A percentile compares a stretch with the other conserved stretches of the same genome.
phyloP scores from a whole-genome alignment of 92 coral and sea anemone species.

The Nematostella vectensis region DNA sequence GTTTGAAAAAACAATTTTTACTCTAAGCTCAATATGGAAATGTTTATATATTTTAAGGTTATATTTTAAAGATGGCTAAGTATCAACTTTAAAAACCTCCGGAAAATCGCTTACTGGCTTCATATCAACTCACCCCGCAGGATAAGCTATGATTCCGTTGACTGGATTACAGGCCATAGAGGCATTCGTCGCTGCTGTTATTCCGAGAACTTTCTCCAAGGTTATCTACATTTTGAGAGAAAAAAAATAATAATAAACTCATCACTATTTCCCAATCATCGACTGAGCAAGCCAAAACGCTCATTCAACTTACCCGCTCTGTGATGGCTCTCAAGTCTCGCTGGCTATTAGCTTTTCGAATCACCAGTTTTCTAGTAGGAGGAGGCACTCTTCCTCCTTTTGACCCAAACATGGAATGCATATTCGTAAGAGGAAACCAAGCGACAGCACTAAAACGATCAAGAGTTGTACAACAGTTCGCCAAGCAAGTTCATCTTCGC shows the following conservation, averaged over 20 bases:
- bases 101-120: too few species aligned
- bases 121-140: slow-evolving; percentile 99
- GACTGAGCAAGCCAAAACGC: too few species aligned
- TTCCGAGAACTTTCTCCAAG: slow-evolving; percentile 85
- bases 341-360: slow-evolving; percentile 89
- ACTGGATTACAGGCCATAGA: slow-evolving; percentile 80
- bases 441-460: background rate
- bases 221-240: slow-evolving; percentile 41
- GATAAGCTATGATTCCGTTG: slow-evolving; percentile 76
- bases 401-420: slow-evolving; percentile 48
- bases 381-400: slow-evolving; percentile 70
- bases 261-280: too few species aligned
- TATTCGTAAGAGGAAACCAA: slow-evolving; percentile 3
- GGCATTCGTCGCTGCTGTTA: slow-evolving; percentile 72
- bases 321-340: slow-evolving; percentile 86
- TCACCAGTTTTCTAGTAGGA: slow-evolving; percentile 86
- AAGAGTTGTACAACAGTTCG: background rate
- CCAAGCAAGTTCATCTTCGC: too few species aligned
- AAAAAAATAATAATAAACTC: slow-evolving; percentile 12
- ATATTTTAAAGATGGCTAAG: too few species aligned
- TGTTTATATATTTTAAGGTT: too few species aligned
- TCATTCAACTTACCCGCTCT: slow-evolving; percentile 81
- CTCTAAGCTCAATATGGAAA: too few species aligned
- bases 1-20: too few species aligned
- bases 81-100: too few species aligned